Evolutionary conservation across 2,888 invertebrate genomes (phyloP).

Genomic region (Zele albiditarsus): DNA sequence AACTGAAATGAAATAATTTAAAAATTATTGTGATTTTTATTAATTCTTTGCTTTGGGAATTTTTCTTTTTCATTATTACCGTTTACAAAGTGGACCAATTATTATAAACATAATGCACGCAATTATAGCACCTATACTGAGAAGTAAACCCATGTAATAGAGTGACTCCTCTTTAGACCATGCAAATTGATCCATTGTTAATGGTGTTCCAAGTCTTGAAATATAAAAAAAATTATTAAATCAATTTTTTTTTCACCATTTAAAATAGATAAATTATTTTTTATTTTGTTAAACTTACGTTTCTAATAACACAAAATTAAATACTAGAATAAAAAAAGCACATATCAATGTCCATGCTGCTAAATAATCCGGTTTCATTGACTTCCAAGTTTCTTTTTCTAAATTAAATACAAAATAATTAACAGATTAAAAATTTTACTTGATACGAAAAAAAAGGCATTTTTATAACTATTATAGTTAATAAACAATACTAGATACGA

Average conservation of each 20-base stretch:
- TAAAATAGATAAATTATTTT: not conserved
- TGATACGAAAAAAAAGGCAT: not conserved
- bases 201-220: slow-evolving; percentile 82
- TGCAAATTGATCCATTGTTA: slow-evolving; percentile 92
- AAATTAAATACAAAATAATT: slow-evolving; percentile 58
- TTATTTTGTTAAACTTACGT: slow-evolving; percentile 75
- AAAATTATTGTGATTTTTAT: too few relatives aligned
- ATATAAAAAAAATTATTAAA: slow-evolving; percentile 20
- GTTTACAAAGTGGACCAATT: slow-evolving; percentile 82
- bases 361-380: slow-evolving; percentile 82
- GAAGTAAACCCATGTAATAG: slow-evolving; percentile 86
- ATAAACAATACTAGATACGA: slow-evolving; percentile 16
- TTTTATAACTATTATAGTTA: slow-evolving; percentile 28
- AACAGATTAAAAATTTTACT: slow-evolving; percentile 9
- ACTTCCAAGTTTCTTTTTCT: slow-evolving; percentile 84
- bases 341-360: slow-evolving; percentile 85
- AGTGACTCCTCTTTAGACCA: slow-evolving; percentile 86
- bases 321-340: slow-evolving; percentile 88
- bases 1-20: slow-evolving; percentile 65
- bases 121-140: slow-evolving; percentile 86
- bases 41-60: slow-evolving; percentile 1
- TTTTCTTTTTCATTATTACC: slow-evolving; percentile 61
- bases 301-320: slow-evolving; percentile 91
- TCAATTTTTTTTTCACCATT: not conserved
- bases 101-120: slow-evolving; percentile 83